These are phyloP conservation scores for Caradrina kadenii DNA, from an alignment of 2,888 invertebrate species.

Conservation along the genomic window DNA sequence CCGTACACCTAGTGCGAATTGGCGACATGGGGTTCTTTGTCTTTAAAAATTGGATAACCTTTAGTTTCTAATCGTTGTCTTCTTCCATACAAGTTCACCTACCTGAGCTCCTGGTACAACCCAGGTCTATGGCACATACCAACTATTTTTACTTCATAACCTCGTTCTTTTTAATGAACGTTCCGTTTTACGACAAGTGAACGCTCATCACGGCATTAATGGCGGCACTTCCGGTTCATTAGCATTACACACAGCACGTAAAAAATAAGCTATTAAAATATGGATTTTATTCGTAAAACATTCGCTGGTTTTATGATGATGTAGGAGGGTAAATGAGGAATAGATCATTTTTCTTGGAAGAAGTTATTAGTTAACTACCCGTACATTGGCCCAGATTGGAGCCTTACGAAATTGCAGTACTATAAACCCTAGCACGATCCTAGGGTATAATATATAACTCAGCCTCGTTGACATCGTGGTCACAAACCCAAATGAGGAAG, in stretches of 20 bases:
- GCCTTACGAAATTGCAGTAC: neutral
- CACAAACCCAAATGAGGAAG: no score
- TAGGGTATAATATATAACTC: no score
- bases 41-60: no score
- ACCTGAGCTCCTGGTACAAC: neutral
- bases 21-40: no score
- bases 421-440: no score
- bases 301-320: slow-evolving; percentile 48
- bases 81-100: neutral
- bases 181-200: slow-evolving; percentile 70
- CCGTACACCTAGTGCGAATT: no score
- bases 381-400: neutral
- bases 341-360: slow-evolving; percentile 24
- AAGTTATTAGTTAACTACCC: neutral
- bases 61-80: neutral
- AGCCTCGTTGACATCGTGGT: no score
- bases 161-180: slow-evolving; percentile 67
- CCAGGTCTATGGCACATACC: slow-evolving; percentile 22
- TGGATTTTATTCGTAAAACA: slow-evolving; percentile 58
- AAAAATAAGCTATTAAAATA: slow-evolving; percentile 60
- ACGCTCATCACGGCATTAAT: slow-evolving; percentile 59
- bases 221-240: slow-evolving; percentile 68
- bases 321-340: slow-evolving; percentile 29
- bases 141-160: slow-evolving; percentile 64
- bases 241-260: slow-evolving; percentile 58